A percentile compares a stretch with the other conserved stretches of the same genome.
Evolutionary conservation across 2,888 invertebrate species (phyloP).

Genomic region (Eulithis testata): DNA sequence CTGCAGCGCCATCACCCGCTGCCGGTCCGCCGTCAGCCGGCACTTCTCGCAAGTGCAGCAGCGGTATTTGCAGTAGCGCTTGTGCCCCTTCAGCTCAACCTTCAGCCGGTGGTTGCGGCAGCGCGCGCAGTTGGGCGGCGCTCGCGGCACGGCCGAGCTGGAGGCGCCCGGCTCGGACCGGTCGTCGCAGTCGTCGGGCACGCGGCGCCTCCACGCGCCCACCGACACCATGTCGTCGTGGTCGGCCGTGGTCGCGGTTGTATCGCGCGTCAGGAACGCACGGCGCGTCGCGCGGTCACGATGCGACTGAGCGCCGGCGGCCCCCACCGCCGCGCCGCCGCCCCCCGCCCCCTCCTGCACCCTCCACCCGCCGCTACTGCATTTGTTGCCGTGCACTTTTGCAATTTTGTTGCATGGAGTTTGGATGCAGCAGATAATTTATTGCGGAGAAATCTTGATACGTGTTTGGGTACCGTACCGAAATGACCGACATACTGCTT

Average conservation of each 20-base stretch:
- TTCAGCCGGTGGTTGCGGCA: constrained; percentile 96
- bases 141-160: constrained; percentile 87
- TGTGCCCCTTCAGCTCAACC: constrained; percentile 95
- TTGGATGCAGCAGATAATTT: background rate
- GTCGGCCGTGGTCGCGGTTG: constrained; percentile 64
- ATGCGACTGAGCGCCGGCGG: constrained; percentile 71
- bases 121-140: constrained; percentile 96
- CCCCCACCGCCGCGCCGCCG: constrained; percentile 58
- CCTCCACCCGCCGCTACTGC: constrained; percentile 60
- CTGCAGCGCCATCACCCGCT: constrained; percentile 95
- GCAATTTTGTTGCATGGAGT: constrained; percentile 46
- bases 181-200: constrained; percentile 78
- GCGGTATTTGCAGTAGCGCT: constrained; percentile 94
- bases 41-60: constrained; percentile 95
- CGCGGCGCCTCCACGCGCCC: constrained; percentile 78
- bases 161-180: constrained; percentile 79
- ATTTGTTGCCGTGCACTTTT: constrained; percentile 74
- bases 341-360: constrained; percentile 56
- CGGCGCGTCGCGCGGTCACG: constrained; percentile 66
- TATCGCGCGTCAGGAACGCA: constrained; percentile 70
- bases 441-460: background rate
- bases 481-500: too few relatives aligned
- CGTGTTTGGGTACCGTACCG: too few relatives aligned
- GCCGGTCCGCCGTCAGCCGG: constrained; percentile 93
- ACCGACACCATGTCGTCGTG: constrained; percentile 76